Evolutionary conservation across 2,797 vertebrate species (phyloP).

Genomic region (Pachyuromys duprasi): DNA sequence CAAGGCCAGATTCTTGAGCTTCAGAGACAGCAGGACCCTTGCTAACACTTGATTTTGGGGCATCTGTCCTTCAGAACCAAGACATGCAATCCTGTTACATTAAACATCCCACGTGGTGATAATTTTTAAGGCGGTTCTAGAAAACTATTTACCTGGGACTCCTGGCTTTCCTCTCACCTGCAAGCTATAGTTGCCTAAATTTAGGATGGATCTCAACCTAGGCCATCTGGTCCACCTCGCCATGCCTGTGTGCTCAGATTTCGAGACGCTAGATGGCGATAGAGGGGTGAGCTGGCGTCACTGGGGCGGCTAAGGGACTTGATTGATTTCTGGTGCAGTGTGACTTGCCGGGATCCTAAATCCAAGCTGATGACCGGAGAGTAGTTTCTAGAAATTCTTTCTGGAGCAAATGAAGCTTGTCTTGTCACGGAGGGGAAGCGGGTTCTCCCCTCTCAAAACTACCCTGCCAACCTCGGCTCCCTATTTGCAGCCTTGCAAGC

Average conservation of each 20-base stretch:
- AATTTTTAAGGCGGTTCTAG: not conserved
- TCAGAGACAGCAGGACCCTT: not conserved
- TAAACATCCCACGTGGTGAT: not conserved
- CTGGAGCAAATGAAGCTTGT: not conserved
- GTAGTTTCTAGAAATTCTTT: not conserved
- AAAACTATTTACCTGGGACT: not conserved
- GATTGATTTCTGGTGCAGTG: not conserved
- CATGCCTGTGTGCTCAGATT: rapidly evolving
- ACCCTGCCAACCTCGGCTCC: not conserved
- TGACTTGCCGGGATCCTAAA: not conserved
- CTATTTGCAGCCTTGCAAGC: not conserved
- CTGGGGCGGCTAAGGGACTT: not conserved
- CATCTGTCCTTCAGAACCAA: not conserved
- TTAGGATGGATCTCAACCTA: not conserved
- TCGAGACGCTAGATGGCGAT: conserved; percentile 57
- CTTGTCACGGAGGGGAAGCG: not conserved
- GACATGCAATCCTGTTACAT: not conserved
- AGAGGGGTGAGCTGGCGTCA: not conserved
- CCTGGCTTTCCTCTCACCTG: not conserved
- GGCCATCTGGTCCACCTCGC: no score
- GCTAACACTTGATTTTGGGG: not conserved
- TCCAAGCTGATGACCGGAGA: not conserved
- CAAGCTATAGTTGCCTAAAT: not conserved
- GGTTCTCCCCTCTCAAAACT: not conserved
- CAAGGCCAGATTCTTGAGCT: not conserved